Base-by-base conservation (phyloP, 2,113 vertebrate species). In the Formicarius rufipectus region DNA sequence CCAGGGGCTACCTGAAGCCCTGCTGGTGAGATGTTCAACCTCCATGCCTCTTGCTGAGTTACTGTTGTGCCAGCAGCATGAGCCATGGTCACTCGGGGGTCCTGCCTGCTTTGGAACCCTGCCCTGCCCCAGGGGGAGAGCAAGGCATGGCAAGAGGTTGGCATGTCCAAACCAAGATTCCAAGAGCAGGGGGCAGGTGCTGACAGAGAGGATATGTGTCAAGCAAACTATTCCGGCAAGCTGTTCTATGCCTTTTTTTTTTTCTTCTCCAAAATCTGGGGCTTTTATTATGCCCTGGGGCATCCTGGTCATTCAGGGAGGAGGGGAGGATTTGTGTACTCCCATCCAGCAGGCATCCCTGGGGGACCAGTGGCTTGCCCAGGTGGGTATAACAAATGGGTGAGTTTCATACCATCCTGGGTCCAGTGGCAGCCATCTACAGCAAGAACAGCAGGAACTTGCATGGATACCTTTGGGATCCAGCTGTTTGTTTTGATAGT, bases 401-500 rank as follows among this genome's bases (percentile, higher is more conserved):
- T 25, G 33, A 80, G 24, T 58, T 90, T 67, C 37, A 20, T 9
- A 6, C 17, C 6, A 9, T 35, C 12, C 28, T 76, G 68, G 23
- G 10, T 76, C 30, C 42, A 27, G 12, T 12, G 39, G 37, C 42
- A 74, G 59, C 15, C 33, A n/a, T 17, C 31, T 77, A 40, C 42
- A 68, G 47, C 20, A 71, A 71, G 73, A 77, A 10, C 39, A 80
- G 62, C 60, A 91, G 68, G 37, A 72, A 37, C 28, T n/a, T 49
- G 33, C 30, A 39, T 10, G 28, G 35, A 23, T 82, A 40, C 56
- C 53, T 78, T 86, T 86, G 73, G 52, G 50, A 83, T 79, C 33
- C 50, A 84, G 82, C 64, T 68, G 64, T 44, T 95, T 90, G 35
- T 91, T 91, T 94, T 81, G 75, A 74, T 49, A 92, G 33, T 2